phyloP scores from a whole-genome alignment of 2,113 vertebrate genomes.

The Tachuris rubrigastra region DNA sequence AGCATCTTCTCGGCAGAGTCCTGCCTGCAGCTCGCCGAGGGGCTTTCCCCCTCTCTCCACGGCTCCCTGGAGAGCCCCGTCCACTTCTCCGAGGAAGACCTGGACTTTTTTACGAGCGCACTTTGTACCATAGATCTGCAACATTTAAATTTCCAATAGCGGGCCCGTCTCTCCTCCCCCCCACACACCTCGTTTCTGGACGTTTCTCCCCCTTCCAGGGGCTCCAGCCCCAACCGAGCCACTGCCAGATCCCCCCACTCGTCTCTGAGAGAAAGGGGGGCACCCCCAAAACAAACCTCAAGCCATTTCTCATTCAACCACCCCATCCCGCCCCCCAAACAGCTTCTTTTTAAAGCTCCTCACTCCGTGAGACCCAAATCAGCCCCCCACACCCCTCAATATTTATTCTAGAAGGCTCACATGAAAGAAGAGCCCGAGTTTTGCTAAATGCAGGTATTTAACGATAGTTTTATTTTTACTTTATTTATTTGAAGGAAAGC shows the following conservation, averaged over 20 bases:
- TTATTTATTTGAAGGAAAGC: conserved; percentile 51
- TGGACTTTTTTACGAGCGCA: conserved; percentile 92
- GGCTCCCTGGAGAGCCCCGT: conserved; percentile 85
- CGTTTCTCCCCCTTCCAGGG: not conserved
- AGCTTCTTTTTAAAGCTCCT: not conserved
- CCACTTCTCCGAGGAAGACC: conserved; percentile 90
- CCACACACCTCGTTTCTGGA: not conserved
- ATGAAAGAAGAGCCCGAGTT: not conserved
- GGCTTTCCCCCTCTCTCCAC: conserved; percentile 78
- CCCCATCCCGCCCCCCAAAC: not conserved
- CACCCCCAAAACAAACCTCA: not conserved
- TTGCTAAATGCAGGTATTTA: conserved; percentile 76
- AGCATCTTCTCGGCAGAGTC: conserved; percentile 79
- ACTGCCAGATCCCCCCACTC: not conserved
- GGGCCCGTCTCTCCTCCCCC: not conserved
- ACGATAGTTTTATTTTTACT: conserved; percentile 15
- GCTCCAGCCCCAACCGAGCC: not conserved
- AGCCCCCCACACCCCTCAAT: not conserved
- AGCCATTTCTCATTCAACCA: not conserved
- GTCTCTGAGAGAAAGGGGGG: not conserved
- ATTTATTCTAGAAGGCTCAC: not conserved
- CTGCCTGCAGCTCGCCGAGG: conserved; percentile 76
- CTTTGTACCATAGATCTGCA: conserved; percentile 90
- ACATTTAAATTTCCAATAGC: conserved; percentile 81
- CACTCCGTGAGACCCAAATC: not conserved